Evolutionary conservation across 2,797 vertebrate genomes (phyloP).

Genomic region (Scyliorhinus canicula): DNA sequence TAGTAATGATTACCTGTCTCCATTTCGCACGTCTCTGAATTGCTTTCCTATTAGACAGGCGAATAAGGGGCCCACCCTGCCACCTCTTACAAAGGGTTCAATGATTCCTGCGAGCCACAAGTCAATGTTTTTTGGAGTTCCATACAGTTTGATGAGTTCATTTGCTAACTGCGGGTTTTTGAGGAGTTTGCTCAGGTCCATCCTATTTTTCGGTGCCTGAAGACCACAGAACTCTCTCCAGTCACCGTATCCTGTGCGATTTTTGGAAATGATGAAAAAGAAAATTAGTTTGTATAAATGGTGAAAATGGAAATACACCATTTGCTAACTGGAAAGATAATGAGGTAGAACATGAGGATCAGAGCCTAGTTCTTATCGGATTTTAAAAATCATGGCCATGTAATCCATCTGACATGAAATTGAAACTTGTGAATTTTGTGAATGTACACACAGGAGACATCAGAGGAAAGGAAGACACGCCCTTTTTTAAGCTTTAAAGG

Average conservation of each 20-base stretch:
- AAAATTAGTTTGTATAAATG: neutral
- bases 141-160: conserved; percentile 65
- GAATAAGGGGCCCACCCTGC: conserved; percentile 75
- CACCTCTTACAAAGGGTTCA: conserved; percentile 66
- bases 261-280: neutral
- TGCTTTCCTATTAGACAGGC: conserved; percentile 59
- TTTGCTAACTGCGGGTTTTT: conserved; percentile 56
- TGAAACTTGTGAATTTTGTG: neutral
- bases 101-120: conserved; percentile 73
- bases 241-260: conserved; percentile 70
- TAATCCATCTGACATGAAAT: neutral
- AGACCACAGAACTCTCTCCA: conserved; percentile 76
- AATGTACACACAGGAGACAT: neutral
- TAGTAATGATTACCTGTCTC: neutral
- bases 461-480: too few relatives aligned
- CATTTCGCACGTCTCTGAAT: too few relatives aligned
- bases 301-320: neutral
- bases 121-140: conserved; percentile 73
- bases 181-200: conserved; percentile 64
- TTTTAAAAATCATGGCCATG: neutral
- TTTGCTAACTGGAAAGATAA: neutral
- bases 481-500: too few relatives aligned
- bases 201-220: conserved; percentile 58
- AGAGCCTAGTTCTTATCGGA: neutral
- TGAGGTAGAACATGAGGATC: neutral